Conservation (phyloP, 2,888 invertebrate species). For the Pteria penguin region DNA sequence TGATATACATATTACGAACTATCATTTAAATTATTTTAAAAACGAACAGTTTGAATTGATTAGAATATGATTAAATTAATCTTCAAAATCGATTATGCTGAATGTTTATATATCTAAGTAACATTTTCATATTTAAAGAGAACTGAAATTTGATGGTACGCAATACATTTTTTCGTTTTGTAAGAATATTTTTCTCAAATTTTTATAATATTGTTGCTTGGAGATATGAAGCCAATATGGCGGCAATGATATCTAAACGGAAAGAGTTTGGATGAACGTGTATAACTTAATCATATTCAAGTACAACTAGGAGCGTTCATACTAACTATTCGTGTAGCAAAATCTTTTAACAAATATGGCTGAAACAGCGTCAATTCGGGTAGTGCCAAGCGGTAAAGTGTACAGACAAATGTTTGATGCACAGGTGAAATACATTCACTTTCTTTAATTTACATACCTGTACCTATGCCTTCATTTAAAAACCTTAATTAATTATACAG, state of each 20-base stretch:
- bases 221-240: slow-evolving; percentile 35
- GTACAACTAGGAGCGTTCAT: neutral
- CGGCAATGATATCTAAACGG: neutral
- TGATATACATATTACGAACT: neutral
- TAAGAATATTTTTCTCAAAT: neutral
- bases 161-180: neutral
- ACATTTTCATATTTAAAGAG: too few relatives aligned
- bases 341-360: slow-evolving; percentile 27
- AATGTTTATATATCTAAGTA: too few relatives aligned
- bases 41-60: too few relatives aligned
- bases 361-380: slow-evolving; percentile 62
- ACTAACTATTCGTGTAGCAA: too few relatives aligned
- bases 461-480: too few relatives aligned
- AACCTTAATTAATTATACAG: too few relatives aligned
- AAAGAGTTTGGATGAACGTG: too few relatives aligned
- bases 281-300: neutral
- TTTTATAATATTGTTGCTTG: slow-evolving; percentile 42
- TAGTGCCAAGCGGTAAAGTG: slow-evolving; percentile 79
- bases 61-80: neutral
- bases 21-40: too few relatives aligned
- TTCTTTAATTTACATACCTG: too few relatives aligned
- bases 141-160: too few relatives aligned
- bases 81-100: neutral
- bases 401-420: slow-evolving; percentile 80
- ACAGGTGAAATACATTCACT: slow-evolving; percentile 67